Base-by-base conservation (phyloP, 2,797 vertebrate genomes). In the Neosilurus mollespiculum region DNA sequence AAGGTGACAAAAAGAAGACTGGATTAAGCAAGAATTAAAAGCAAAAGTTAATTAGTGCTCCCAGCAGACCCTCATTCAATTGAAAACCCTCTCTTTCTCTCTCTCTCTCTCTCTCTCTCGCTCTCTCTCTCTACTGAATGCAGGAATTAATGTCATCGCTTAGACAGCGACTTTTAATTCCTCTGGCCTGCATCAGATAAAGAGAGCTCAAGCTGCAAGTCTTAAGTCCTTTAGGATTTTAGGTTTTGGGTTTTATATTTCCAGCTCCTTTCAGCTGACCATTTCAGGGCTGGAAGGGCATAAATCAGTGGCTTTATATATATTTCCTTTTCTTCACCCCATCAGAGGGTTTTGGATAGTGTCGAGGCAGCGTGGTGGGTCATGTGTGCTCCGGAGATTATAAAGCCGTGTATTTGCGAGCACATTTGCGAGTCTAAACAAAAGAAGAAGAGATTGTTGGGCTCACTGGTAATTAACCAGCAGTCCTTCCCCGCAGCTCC, bases 1-100 rank as follows among this genome's bases (percentile, higher is more conserved):
- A 91, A 85, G 90, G 82, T 86, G 87, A 90, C 91, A 91, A 89
- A 90, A 91, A 93, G 89, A 83, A 83, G 82, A 88, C 82, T 83
- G 93, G 93, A 94, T 94, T 94, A 93, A 87, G 76, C 87, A 90
- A 43, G 92, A 93, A 91, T 93, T 92, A 91, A 92, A 93, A 94
- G 91, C 91, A 93, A 89, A 87, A 93, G 93, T 94, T 94, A 95
- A 95, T 95, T 94, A 94, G 90, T 90, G 87, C 89, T 89, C 91
- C 91, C 92, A 91, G 91, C 88, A 71, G 85, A 94, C 90, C 91
- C 75, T 84, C 89, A 92, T 91, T 86, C 91, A 93, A 94, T 93
- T 92, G 56, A 62, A 91, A 93, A 92, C 88, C 84, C 87, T 90
- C 87, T 88, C 89, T 62, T 53, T 54, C 54, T 51, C 69, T 81